A percentile compares a stretch with the other conserved stretches of the same genome.
phyloP scores from a whole-genome alignment of 2,888 invertebrate species.

The Acleris sparsana region DNA sequence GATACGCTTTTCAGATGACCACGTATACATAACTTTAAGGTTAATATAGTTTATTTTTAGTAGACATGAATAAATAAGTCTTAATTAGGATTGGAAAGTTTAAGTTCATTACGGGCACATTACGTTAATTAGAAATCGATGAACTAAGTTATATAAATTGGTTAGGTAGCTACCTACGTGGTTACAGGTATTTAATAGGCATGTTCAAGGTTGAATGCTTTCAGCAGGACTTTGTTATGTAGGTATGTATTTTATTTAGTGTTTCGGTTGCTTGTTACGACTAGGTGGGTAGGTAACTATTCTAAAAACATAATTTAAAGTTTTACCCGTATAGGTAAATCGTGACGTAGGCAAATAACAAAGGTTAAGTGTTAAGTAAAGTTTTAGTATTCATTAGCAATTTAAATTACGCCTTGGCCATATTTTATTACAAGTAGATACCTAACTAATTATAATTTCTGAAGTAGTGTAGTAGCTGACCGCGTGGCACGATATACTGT shows the following conservation, averaged over 20 bases:
- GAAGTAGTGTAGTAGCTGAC: constrained; percentile 4
- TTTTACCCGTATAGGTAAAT: not conserved
- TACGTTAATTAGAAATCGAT: constrained; percentile 34
- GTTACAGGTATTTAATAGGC: constrained; percentile 12
- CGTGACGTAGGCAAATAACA: not conserved
- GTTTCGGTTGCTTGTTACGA: too few relatives aligned
- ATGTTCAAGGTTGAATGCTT: constrained; percentile 36
- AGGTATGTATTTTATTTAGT: too few relatives aligned
- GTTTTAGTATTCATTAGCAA: constrained; percentile 19
- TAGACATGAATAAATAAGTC: constrained; percentile 16
- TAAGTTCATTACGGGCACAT: constrained; percentile 52
- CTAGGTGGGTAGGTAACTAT: too few relatives aligned
- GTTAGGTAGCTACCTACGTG: constrained; percentile 23
- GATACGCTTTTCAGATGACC: constrained; percentile 59
- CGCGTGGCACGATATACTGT: constrained; percentile 10
- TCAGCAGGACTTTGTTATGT: constrained; percentile 26
- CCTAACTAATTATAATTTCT: constrained; percentile 16
- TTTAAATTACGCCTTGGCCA: constrained; percentile 8
- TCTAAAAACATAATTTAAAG: not conserved
- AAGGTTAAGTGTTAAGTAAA: constrained; percentile 14
- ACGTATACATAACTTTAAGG: constrained; percentile 58
- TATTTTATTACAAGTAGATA: constrained; percentile 11
- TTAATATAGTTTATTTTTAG: constrained; percentile 57
- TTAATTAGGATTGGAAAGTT: constrained; percentile 46
- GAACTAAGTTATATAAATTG: constrained; percentile 25